Conservation (phyloP, 2,113 vertebrate species). For the Oxygymnocypris stewartii region DNA sequence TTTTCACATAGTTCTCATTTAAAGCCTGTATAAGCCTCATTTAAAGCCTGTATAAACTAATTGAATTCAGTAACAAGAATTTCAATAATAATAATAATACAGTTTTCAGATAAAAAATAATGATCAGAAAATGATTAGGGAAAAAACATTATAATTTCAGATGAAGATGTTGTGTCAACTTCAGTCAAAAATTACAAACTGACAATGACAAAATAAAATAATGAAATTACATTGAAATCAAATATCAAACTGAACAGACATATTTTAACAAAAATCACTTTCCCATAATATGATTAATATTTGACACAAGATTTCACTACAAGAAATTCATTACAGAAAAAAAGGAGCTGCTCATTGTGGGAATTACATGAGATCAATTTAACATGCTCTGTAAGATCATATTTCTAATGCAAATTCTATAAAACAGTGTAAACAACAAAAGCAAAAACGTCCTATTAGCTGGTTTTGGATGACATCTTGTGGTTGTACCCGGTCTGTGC, state of each 20-base stretch:
- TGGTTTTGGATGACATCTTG: slow-evolving; percentile 18
- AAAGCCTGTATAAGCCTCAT: not conserved
- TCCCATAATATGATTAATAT: not conserved
- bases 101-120: not conserved
- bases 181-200: not conserved
- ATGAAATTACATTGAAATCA: not conserved
- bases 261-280: not conserved
- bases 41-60: not conserved
- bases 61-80: not conserved
- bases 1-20: not conserved
- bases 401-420: no score
- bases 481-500: not conserved
- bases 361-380: no score
- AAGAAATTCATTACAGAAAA: not conserved
- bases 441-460: not conserved
- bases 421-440: no score
- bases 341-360: not conserved
- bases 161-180: no score
- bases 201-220: not conserved
- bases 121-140: not conserved
- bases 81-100: not conserved
- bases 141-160: no score
- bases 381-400: no score
- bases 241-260: not conserved
- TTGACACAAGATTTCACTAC: not conserved